Evolutionary conservation across 2,888 invertebrate species (phyloP), one percentile per base, ranked within the genome.

Genomic region (Sycophila texana): DNA sequence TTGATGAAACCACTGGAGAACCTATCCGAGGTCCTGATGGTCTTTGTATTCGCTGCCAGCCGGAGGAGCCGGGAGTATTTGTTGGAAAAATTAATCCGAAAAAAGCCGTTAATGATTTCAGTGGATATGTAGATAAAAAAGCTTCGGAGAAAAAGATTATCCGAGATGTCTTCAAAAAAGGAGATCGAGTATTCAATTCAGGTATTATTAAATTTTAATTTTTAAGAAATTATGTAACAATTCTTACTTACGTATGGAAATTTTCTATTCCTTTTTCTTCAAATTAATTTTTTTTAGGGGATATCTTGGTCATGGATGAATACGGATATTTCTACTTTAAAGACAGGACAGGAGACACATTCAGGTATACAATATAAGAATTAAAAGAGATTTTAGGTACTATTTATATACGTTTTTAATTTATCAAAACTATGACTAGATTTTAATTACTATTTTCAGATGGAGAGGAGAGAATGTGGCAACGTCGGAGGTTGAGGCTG

Each of bases 381-480:
- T 39, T 7, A 39, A 39, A 39, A 10, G 10, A 39, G 10, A 39
- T 39, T 39, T 39, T 39, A 39, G 7, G 10, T 1, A 39, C 10
- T 39, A 0, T n/a, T n/a, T 39, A 10, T 7, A 10, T 13, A 13
- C 4, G 12, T 4, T 30, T n/a, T 39, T 30, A 13, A 12, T 16
- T 61, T 30, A 30, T 14, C 22, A 30, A 5, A 7, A 61, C n/a
- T 53, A n/a, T n/a, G n/a, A 14, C n/a, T 16, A 53, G 14, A 53
- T n/a, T 53, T 14, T 4, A 53, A 49, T 66, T 26, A 16, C 22
- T 30, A 58, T 67, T 72, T 77, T 26, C 77, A 93, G 95, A 86
- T 98, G 98, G 98, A 95, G 97, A 88, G 99, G 99, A 16, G 99
- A 99, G 92, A 99, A 99, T 89, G 98, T 99, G 0, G 96, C 98